Base-by-base conservation (phyloP, 2,888 invertebrate species). In the Slavum lentiscoides region DNA sequence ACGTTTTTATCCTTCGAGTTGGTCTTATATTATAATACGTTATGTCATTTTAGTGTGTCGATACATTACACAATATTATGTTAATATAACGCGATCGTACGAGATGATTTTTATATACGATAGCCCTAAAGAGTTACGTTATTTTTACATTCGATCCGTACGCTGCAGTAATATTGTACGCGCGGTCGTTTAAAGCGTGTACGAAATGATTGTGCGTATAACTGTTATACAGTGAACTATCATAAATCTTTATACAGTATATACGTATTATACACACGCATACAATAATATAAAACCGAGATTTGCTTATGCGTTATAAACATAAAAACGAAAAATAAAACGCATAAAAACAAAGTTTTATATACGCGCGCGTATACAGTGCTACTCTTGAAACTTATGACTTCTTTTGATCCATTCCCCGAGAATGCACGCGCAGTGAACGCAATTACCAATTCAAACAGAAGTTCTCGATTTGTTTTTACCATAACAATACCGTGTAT, bases 331-430 rank as follows among this genome's bases (percentile, higher is more conserved):
- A 39, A 3, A 39, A 39, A 39, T 55, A 5, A 39, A 49, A 58
- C 21, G 59, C 59, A 43, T 72, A 59, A 72, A 49, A 72, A 72
- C 17, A 61, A 72, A 61, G 43, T 72, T 43, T 43, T 23, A 30
- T 30, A 30, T 30, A 59, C 59, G 23, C 2, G 7, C 23, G 17
- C n/a, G n/a, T n/a, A n/a, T 61, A 43, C 30, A 30, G 11, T 61
- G 43, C 0, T 17, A 59, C 30, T 2, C 59, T 59, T 72, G 43
- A 72, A 9, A 6, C 59, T 59, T 39, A 72, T 59, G 58, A 59
- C 37, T 58, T 58, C 37, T 58, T 30, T 30, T 58, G 21, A 58
- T 70, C 21, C 70, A 70, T 8, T 58, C n/a, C n/a, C 4, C 39
- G 39, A 39, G 11, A 3, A 49, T 49, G 1, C 3, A 30, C 13